phyloP scores from a whole-genome alignment of 2,888 invertebrate species.

The Brenthis ino region DNA sequence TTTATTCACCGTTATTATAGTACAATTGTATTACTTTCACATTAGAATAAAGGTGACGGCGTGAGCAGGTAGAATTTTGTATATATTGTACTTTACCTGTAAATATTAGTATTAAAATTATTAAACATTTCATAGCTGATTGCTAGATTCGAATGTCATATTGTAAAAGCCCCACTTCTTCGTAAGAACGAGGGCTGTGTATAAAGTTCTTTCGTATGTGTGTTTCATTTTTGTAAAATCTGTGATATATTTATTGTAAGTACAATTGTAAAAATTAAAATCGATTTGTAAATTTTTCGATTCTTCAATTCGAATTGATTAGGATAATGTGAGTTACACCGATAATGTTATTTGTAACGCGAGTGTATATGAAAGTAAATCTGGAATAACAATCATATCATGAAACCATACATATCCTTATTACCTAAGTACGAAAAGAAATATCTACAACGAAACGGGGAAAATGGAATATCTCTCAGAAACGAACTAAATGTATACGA shows the following conservation, averaged over 20 bases:
- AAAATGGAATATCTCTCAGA: constrained; percentile 52
- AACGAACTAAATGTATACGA: constrained; percentile 73
- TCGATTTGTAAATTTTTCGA: constrained; percentile 54
- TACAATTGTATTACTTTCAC: constrained; percentile 18
- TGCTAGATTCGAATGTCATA: constrained; percentile 60
- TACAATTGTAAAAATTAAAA: constrained; percentile 63
- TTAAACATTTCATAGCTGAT: constrained; percentile 52
- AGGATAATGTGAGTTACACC: constrained; percentile 13
- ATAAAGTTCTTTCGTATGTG: constrained; percentile 49
- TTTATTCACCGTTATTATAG: constrained; percentile 1
- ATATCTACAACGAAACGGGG: constrained; percentile 61
- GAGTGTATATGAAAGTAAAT: constrained; percentile 47
- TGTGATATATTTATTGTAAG: constrained; percentile 83
- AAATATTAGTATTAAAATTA: constrained; percentile 55
- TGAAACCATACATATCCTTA: constrained; percentile 75
- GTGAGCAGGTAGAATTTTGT: constrained; percentile 33
- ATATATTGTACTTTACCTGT: constrained; percentile 60
- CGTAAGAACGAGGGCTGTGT: constrained; percentile 44
- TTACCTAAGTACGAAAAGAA: constrained; percentile 49
- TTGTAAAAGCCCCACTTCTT: constrained; percentile 45
- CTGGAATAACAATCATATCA: constrained; percentile 69
- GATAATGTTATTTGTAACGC: constrained; percentile 36
- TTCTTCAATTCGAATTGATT: constrained; percentile 48
- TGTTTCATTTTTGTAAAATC: constrained; percentile 75
- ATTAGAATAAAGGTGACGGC: constrained; percentile 19